phyloP scores from a whole-genome alignment of 2,113 vertebrate genomes.

The Sclerurus mexicanus region DNA sequence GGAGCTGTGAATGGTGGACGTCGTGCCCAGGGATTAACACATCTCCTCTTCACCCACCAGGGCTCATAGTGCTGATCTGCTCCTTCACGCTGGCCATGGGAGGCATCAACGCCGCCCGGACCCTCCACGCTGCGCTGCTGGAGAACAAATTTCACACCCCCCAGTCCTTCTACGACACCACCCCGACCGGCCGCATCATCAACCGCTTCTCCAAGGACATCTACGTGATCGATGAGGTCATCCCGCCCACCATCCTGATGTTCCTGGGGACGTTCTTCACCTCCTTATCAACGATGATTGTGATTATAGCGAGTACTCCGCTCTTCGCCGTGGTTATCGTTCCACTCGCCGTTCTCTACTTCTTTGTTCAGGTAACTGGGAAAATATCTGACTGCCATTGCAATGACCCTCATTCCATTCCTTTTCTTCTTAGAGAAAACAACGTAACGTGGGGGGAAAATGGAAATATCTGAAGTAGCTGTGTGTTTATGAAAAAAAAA shows the following conservation, averaged over 20 bases:
- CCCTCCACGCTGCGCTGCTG: slow-evolving; percentile 83
- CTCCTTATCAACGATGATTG: slow-evolving; percentile 86
- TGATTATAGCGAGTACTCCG: slow-evolving; percentile 86
- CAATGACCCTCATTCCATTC: neutral
- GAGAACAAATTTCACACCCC: slow-evolving; percentile 89
- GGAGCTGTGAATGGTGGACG: fast-evolving
- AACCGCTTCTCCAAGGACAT: slow-evolving; percentile 98
- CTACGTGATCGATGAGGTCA: slow-evolving; percentile 87
- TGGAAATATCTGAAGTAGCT: neutral
- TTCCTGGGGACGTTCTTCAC: slow-evolving; percentile 83
- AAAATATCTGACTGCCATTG: neutral
- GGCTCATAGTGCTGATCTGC: slow-evolving; percentile 84
- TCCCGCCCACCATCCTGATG: slow-evolving; percentile 86
- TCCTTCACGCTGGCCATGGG: slow-evolving; percentile 87
- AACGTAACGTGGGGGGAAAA: neutral
- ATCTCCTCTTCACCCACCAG: slow-evolving; percentile 58
- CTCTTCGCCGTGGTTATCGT: slow-evolving; percentile 84
- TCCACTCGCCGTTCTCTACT: slow-evolving; percentile 84
- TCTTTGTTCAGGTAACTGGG: slow-evolving; percentile 87
- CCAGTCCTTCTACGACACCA: slow-evolving; percentile 95
- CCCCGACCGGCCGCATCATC: slow-evolving; percentile 91
- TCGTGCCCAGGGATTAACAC: fast-evolving
- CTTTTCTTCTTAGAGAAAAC: neutral
- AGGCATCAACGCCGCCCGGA: slow-evolving; percentile 81
- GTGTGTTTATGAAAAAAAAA: neutral